Base-by-base conservation (phyloP, 2,113 vertebrate species). In the Menidia beryllina region DNA sequence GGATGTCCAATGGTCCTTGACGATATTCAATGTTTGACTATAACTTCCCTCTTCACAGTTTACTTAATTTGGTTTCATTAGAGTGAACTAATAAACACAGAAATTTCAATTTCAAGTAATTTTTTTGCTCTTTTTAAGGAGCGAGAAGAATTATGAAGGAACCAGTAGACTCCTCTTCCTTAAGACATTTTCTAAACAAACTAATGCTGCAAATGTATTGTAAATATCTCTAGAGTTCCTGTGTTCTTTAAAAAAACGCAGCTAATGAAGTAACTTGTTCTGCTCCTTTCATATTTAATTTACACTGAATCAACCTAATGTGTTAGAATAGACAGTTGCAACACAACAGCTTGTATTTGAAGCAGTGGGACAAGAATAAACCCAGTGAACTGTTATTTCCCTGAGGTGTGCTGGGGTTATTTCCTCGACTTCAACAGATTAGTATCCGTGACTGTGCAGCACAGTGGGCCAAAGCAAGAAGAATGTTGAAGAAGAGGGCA, bases 1-100 rank as follows among this genome's bases (percentile, higher is more conserved):
- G 72, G 72, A 77, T 58, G 60, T 38, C n/a, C 39, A 12, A 43
- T 5, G 8, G 30, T 66, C 68, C 59, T 41, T 23, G 11, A 60
- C 71, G 51, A 69, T 54, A 59, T 58, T 56, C 26, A 50, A 36
- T 34, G n/a, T 52, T 21, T 39, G 13, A 36, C 60, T 2, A 50
- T 76, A 38, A 59, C 52, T 17, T 60, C 30, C 17, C 19, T 38
- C 19, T n/a, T 45, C 62, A 45, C 17, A 7, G 7, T 72, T 79
- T 41, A 74, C 76, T 83, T 77, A 25, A 84, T 83, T 78, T 49
- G n/a, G 38, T 70, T 71, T 76, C 59, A 82, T 72, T 54, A 50
- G 50, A 59, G 25, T 64, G 45, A 68, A 11, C 55, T 72, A 81
- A 72, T 70, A 61, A 41, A 59, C n/a, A 65, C 7, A 47, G 45